Evolutionary conservation across 2,113 vertebrate genomes (phyloP), one percentile per base, ranked within the genome.

Genomic region (Lamprotornis superbus): DNA sequence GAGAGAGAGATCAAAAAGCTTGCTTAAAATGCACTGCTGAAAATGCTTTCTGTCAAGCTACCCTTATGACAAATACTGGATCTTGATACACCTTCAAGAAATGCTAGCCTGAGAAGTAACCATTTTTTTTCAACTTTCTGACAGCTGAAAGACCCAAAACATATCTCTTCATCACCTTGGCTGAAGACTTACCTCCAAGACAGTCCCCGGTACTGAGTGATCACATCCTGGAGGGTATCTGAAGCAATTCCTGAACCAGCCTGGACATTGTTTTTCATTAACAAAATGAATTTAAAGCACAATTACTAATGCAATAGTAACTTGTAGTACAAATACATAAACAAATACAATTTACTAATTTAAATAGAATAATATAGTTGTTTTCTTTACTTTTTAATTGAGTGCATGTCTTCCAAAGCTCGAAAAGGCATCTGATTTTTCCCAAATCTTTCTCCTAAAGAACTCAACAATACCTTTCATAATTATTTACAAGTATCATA

Each of bases 241-340:
- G 98, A 98, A 10, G 98, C 98, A 77, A 98, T 98, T 82, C 98
- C 99, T 93, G 98, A 98, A 82, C 96, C 99, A 90, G 99, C 99
- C 99, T 99, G 92, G 65, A 94, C 44, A 52, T 92, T 31, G 94
- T 94, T 88, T 96, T 60, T 44, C 86, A 94, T 25, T 59, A 80
- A 40, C 15, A 60, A 81, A 83, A 93, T 35, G 5, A 91, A 95
- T 82, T 89, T 46, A 89, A 89, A 79, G 25, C 33, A 96, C 44
- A 94, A 33, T 91, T 94, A 96, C 22, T 85, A 83, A 92, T 31
- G 55, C 14, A 81, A 86, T n/a, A 70, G 23, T 37, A 10, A 86
- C 50, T 83, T 37, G 15, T 20, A 70, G 42, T 50, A 44, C 19
- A 63, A 77, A 70, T 37, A 44, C 7, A 20, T 17, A 70, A 77